phyloP scores from a whole-genome alignment of 2,113 vertebrate species.

The Anhinga anhinga region DNA sequence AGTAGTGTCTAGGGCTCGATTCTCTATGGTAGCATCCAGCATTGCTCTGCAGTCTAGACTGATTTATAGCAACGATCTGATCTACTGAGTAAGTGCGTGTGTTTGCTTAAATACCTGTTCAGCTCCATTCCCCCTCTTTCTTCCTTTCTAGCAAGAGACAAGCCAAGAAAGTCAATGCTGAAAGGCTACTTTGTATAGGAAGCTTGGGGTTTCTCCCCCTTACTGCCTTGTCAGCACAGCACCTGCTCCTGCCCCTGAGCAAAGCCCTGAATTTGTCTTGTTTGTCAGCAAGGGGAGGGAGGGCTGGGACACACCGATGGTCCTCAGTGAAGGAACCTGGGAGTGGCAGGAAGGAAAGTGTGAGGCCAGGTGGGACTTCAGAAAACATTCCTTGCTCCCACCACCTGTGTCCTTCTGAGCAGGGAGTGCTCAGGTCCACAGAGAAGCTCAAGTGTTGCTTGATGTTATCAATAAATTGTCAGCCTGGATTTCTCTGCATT shows the following conservation, averaged over 20 bases:
- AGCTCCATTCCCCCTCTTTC: not conserved
- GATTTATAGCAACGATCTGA: not conserved
- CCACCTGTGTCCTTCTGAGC: not conserved
- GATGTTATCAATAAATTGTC: constrained; percentile 81
- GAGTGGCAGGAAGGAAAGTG: constrained; percentile 42
- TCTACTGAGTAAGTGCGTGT: fast-evolving
- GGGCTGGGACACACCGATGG: constrained; percentile 60
- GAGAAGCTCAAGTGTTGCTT: constrained; percentile 74
- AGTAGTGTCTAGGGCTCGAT: not conserved
- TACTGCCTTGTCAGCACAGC: not conserved
- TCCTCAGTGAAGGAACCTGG: constrained; percentile 71
- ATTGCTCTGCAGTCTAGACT: not conserved
- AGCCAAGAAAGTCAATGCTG: not conserved
- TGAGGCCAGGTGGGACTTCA: not conserved
- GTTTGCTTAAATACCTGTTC: not conserved
- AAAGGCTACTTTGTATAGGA: not conserved
- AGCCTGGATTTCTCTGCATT: constrained; percentile 36
- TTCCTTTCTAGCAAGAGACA: not conserved
- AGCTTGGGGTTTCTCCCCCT: not conserved
- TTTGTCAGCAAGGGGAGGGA: not conserved
- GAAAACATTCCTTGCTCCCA: not conserved
- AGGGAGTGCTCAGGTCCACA: not conserved
- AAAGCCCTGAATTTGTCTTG: not conserved
- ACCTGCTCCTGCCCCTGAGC: not conserved
- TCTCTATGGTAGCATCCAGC: not conserved